These are phyloP conservation scores for Gymnoscopelus braueri DNA, from an alignment of 2,797 vertebrate genomes.

Conservation along the genomic window DNA sequence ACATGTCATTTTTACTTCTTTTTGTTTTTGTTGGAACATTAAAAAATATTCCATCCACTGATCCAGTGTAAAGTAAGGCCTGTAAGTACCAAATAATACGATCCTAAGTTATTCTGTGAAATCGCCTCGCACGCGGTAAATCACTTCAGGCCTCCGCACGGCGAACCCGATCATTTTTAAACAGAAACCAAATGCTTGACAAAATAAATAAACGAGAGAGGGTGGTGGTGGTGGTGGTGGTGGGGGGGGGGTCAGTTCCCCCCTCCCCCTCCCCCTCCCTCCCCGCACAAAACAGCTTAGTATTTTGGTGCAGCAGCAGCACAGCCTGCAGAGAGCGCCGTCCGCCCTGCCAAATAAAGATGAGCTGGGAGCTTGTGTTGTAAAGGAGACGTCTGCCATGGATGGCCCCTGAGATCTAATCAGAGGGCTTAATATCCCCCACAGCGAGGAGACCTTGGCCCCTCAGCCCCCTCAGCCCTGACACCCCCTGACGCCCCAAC, in stretches of 20 bases:
- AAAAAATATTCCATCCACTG: background rate
- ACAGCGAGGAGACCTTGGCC: slow-evolving; percentile 82
- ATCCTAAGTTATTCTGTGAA: background rate
- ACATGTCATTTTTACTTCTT: slow-evolving; percentile 4
- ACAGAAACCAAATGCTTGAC: slow-evolving; percentile 54
- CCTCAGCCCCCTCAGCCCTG: slow-evolving; percentile 77
- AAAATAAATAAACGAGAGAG: slow-evolving; percentile 74
- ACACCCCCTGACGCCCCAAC: slow-evolving; percentile 76
- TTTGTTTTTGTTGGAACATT: background rate
- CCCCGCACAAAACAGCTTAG: slow-evolving; percentile 77
- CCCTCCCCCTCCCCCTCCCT: background rate
- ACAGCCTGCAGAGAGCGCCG: slow-evolving; percentile 79
- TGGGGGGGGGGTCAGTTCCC: background rate
- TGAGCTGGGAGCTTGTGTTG: slow-evolving; percentile 79
- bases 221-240: slow-evolving; percentile 51
- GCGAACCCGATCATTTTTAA: slow-evolving; percentile 57
- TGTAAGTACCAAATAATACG: background rate
- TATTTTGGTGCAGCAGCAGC: slow-evolving; percentile 79
- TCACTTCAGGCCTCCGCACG: slow-evolving; percentile 49
- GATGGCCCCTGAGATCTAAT: slow-evolving; percentile 83
- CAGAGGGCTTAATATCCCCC: slow-evolving; percentile 84
- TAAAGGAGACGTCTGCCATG: slow-evolving; percentile 81
- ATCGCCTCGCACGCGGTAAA: slow-evolving; percentile 23
- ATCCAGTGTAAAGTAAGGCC: background rate
- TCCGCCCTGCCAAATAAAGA: slow-evolving; percentile 83